Percentiles rank a stretch among this genome's conserved stretches.
phyloP scores from a whole-genome alignment of 2,797 vertebrate genomes.

The Ciconia nigra region DNA sequence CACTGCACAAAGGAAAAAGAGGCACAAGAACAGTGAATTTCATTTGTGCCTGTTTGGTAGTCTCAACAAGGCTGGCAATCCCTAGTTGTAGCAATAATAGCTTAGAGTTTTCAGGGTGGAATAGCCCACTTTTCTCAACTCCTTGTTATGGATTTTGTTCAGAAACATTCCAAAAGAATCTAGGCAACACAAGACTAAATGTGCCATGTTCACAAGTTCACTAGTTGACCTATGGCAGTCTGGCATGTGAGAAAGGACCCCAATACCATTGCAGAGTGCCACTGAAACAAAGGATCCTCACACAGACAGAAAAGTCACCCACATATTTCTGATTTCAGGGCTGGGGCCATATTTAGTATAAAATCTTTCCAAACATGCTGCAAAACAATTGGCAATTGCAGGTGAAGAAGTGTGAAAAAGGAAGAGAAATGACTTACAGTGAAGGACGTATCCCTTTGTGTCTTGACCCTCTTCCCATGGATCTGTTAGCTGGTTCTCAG shows the following conservation, averaged over 20 bases:
- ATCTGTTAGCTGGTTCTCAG: neutral
- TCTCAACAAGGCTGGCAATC: neutral
- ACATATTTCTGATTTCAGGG: neutral
- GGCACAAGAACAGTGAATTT: neutral
- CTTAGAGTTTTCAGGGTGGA: neutral
- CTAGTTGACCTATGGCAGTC: neutral
- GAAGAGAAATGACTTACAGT: neutral
- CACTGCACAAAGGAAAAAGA: neutral
- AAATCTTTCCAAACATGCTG: neutral
- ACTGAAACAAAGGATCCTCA: neutral
- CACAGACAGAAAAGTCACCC: neutral
- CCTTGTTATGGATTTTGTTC: neutral
- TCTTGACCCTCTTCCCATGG: neutral
- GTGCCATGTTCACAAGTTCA: neutral
- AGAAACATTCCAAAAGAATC: neutral
- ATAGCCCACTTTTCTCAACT: neutral
- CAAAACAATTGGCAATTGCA: neutral
- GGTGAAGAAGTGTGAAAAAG: neutral
- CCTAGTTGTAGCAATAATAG: neutral
- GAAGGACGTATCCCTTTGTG: neutral
- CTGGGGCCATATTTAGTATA: neutral
- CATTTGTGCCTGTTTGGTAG: neutral
- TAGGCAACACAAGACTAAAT: neutral
- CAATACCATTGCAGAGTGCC: neutral
- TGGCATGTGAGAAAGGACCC: neutral